Evolutionary conservation across 2,797 vertebrate species (phyloP), one percentile per base, ranked within the genome.

Genomic region (Galagoides demidoff): DNA sequence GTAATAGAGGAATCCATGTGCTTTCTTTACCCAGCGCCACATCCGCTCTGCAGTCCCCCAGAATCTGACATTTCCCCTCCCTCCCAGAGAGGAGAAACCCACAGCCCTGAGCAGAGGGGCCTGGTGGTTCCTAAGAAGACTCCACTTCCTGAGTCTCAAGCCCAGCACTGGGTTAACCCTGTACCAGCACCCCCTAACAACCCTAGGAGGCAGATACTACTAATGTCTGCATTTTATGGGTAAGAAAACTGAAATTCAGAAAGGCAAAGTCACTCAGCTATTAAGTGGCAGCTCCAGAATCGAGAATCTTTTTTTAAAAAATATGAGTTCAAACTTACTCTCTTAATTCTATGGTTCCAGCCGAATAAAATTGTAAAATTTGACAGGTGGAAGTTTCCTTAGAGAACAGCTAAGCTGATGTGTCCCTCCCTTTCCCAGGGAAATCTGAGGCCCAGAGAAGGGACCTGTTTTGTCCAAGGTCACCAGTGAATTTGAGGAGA

Each of bases 1-100:
- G 63, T 85, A 73, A 97, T 64, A 90, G 88, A 96, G 89, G 68
- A 55, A 91, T 43, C 85, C 83, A 89, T 64, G 83, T 68, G 73
- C 78, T 85, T 52, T 52, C 49, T 57, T 34, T 61, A 27, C 73
- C n/a, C 64, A 20, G 20, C 57, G 37, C 68, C 63, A 12, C 71
- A 10, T 64, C 74, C 23, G 4, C 52, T 71, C 73, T 74, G 20
- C 78, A 10, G 64, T 31, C 25, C 87, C 64, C 73, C 3, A 0
- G 34, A 61, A 49, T 10, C 68, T 27, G 7, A 34, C 61, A 5
- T 9, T 4, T n/a, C 52, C 57, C 45, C 9, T 4, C 22, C 17
- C 59, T 64, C 64, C 71, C 55, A 25, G 34, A 29, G 76, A 63
- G 23, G 55, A 45, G 57, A n/a, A 39, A 10, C 12, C 7, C 12